Evolutionary conservation across 2,113 vertebrate genomes (phyloP).

Genomic region (Myocastor coypus): DNA sequence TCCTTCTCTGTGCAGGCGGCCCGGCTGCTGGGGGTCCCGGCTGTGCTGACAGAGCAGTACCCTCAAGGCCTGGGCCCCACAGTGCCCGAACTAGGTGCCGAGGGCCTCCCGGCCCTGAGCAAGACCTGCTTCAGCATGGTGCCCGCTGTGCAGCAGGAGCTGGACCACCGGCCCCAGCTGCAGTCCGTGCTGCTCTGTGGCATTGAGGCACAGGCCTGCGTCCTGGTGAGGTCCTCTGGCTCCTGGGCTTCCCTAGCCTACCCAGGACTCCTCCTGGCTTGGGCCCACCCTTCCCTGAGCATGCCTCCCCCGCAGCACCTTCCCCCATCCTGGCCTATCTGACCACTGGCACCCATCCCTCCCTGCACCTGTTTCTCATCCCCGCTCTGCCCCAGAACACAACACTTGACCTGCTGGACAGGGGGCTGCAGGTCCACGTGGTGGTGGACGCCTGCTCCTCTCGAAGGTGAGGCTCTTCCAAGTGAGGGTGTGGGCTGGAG

Average conservation of each 20-base stretch:
- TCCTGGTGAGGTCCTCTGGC: conserved; percentile 85
- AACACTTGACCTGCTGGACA: conserved; percentile 91
- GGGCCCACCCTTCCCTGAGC: accelerated
- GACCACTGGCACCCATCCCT: background rate
- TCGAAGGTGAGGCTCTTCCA: conserved; percentile 87
- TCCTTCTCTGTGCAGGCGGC: conserved; percentile 81
- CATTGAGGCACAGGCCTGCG: conserved; percentile 93
- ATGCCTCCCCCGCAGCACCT: background rate
- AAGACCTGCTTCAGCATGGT: conserved; percentile 95
- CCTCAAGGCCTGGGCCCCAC: conserved; percentile 93
- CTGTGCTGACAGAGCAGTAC: conserved; percentile 93
- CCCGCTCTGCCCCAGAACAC: conserved; percentile 87
- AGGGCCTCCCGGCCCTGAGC: conserved; percentile 84
- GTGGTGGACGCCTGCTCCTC: conserved; percentile 94
- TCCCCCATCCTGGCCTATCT: background rate
- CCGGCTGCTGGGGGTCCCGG: conserved; percentile 87
- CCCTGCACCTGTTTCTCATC: background rate
- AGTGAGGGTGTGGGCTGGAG: accelerated
- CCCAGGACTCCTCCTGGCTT: background rate
- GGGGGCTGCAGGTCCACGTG: conserved; percentile 92
- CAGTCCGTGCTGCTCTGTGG: conserved; percentile 91
- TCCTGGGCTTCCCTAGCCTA: background rate
- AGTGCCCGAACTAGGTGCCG: conserved; percentile 91
- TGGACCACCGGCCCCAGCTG: conserved; percentile 80
- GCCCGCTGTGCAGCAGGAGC: conserved; percentile 86